Conservation (phyloP, 2,113 vertebrate genomes). For the Otus sunia region DNA sequence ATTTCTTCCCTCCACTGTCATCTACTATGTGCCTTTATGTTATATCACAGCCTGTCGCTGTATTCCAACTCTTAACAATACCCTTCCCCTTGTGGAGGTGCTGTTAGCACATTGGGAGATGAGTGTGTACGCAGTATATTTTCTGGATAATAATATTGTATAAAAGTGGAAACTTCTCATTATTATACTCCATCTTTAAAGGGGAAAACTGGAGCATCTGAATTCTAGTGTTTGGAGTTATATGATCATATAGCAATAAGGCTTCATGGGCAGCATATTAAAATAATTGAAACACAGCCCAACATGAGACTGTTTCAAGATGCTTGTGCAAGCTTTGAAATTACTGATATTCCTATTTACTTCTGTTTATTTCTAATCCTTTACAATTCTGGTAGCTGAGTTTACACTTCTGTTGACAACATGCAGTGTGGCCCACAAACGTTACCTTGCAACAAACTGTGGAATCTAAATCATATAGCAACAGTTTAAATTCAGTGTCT, state of each 20-base stretch:
- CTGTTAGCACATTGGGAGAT: neutral
- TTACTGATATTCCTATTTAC: neutral
- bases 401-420: neutral
- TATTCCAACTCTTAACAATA: neutral
- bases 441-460: neutral
- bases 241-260: neutral
- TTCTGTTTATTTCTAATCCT: neutral
- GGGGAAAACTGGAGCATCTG: neutral
- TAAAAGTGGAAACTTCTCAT: neutral
- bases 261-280: neutral
- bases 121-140: neutral
- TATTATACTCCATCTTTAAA: neutral
- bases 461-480: neutral
- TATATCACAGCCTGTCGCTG: neutral
- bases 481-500: neutral
- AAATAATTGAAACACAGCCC: neutral
- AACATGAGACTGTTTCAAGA: neutral
- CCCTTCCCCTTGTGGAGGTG: neutral
- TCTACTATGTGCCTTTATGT: neutral
- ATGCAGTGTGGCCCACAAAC: neutral
- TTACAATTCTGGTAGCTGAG: neutral
- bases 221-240: neutral
- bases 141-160: neutral
- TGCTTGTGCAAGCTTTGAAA: neutral
- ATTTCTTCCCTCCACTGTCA: neutral